Base-by-base conservation (phyloP, 2,888 invertebrate genomes). In the Tipula vernalis region DNA sequence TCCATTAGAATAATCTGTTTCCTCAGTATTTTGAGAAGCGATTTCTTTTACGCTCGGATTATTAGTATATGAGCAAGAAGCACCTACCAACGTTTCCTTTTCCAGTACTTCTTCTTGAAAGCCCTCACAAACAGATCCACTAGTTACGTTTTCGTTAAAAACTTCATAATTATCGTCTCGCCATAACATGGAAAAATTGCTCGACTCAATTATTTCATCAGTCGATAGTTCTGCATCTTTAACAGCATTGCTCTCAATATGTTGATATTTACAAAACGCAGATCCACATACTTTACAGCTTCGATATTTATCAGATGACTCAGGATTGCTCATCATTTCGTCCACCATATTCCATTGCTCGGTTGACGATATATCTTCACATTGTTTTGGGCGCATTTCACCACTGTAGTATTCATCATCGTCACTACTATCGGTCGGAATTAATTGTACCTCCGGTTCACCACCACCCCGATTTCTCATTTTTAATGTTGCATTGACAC, bases 401-500 rank as follows among this genome's bases (percentile, higher is more conserved):
- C 12, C 2, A 85, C 42, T 42, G 28, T 85, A 41, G 18, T 44
- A 39, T 18, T 42, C 85, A 85, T 85, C 85, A 44, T 85, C 42
- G 42, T 85, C 44, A 85, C 85, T 42, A 8, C 28, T 44, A 85
- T 85, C 42, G 39, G 39, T 36, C 6, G 28, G 83, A 36, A 15
- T 84, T 84, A 84, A 15, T 6, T 84, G 36, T 8, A 84, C 41
- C 15, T 84, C 41, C 5, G 39, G 84, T 84, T 84, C 84, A 39
- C 39, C 84, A 15, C 39, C 84, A 39, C 15, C 84, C 5, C 39
- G 39, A 15, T 39, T 84, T 41, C 41, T 12, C 15, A 84, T 13
- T 41, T 8, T 36, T 3, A 84, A 8, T 39, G 84, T 84, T 84
- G 90, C 91, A 87, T 91, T 91, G 2, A 92, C 91, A 86, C 91